These are phyloP conservation scores for Smittia sp. DNA, from an alignment of 2,888 invertebrate species.

Conservation along the genomic window DNA sequence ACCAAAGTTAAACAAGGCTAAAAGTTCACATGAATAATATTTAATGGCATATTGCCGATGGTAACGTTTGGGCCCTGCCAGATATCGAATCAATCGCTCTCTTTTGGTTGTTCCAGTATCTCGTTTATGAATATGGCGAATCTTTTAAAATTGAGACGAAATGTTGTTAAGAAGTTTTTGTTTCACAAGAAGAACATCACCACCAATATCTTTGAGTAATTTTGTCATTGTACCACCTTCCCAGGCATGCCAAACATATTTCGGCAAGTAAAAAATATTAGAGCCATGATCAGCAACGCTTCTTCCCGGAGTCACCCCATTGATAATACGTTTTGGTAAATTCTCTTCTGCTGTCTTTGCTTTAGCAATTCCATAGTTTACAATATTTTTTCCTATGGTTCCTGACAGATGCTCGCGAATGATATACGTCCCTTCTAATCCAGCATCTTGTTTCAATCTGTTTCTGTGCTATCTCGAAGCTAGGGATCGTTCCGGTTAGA, in stretches of 20 bases:
- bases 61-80: background rate
- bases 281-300: background rate
- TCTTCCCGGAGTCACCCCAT: slow-evolving; percentile 24
- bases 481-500: background rate
- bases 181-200: background rate
- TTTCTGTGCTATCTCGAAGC: background rate
- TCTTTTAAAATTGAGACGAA: background rate
- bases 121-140: background rate
- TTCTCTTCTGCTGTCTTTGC: background rate
- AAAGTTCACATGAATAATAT: slow-evolving; percentile 5
- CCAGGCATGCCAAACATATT: background rate
- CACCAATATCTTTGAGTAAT: slow-evolving; percentile 15
- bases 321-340: slow-evolving; percentile 16
- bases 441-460: slow-evolving; percentile 10
- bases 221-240: slow-evolving; percentile 2
- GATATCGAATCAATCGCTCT: background rate
- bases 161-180: background rate
- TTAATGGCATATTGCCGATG: slow-evolving; percentile 22
- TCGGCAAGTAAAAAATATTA: slow-evolving; percentile 13
- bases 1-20: background rate
- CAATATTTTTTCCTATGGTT: slow-evolving; percentile 13
- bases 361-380: slow-evolving; percentile 1
- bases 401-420: background rate
- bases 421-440: slow-evolving; percentile 9
- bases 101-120: slow-evolving; percentile 9